Evolutionary conservation across 2,888 invertebrate genomes (phyloP).

Genomic region (Volucella bombylans): DNA sequence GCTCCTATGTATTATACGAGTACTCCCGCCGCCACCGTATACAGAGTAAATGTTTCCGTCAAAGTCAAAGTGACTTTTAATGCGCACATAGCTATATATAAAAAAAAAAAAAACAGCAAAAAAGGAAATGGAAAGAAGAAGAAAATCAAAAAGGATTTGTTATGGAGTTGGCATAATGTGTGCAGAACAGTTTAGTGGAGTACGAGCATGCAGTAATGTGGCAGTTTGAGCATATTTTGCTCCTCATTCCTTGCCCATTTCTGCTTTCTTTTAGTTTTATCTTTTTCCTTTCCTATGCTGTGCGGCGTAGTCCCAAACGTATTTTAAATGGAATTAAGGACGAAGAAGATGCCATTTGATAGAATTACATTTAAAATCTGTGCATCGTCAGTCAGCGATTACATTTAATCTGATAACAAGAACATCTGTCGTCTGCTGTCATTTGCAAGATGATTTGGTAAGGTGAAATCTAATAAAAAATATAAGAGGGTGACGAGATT

Average conservation of each 20-base stretch:
- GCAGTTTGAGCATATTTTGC: conserved; percentile 44
- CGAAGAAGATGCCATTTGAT: conserved; percentile 19
- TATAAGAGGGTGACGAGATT: too few relatives aligned
- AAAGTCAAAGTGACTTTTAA: conserved; percentile 74
- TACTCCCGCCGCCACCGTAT: conserved; percentile 2
- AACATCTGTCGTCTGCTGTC: not conserved
- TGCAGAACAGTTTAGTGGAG: not conserved
- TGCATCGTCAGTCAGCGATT: conserved; percentile 27
- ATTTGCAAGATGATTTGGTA: conserved; percentile 16
- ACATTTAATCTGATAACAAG: conserved; percentile 17
- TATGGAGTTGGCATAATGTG: conserved; percentile 70
- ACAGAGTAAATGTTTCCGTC: conserved; percentile 62
- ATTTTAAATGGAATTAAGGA: conserved; percentile 42
- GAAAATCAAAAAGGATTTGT: conserved; percentile 52
- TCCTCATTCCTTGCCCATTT: not conserved
- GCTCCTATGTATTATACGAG: conserved; percentile 2
- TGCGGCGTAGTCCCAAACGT: conserved; percentile 6
- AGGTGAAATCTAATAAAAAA: not conserved
- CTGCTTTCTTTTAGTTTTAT: not conserved
- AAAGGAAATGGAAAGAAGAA: not conserved
- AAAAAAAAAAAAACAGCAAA: conserved; percentile 15
- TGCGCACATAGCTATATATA: conserved; percentile 54
- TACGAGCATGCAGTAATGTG: conserved; percentile 60
- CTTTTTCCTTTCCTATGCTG: conserved; percentile 7
- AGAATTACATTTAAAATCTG: conserved; percentile 39